Percentiles rank a stretch among this genome's conserved stretches.
Evolutionary conservation across 1,140 invertebrate species (phyloP).

Genomic region (Mycetomoellerius zeteki): DNA sequence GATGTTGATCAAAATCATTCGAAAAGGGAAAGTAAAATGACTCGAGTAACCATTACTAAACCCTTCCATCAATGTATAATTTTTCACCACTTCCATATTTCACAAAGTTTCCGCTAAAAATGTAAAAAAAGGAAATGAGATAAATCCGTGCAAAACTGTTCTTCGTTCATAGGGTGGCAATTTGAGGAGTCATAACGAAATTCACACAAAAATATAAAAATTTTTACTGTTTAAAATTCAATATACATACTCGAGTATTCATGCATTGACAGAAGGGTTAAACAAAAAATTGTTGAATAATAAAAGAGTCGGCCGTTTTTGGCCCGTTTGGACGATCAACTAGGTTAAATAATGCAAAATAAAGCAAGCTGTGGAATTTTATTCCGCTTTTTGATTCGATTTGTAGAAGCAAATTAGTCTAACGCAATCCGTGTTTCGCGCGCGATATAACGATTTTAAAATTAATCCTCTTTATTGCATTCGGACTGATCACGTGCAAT

Average conservation of each 20-base stretch:
- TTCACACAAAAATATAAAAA: too few species aligned
- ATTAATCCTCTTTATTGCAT: constrained; percentile 21
- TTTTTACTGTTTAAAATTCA: too few species aligned
- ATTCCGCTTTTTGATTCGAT: neutral
- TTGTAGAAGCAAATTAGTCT: neutral
- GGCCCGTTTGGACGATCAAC: neutral
- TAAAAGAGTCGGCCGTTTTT: neutral
- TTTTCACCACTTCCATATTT: too few species aligned
- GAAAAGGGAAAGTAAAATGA: neutral
- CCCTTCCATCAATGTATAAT: too few species aligned
- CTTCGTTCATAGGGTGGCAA: too few species aligned
- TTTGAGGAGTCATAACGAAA: too few species aligned
- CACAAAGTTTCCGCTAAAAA: too few species aligned
- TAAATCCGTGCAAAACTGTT: too few species aligned
- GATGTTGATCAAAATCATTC: neutral
- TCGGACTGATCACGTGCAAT: constrained; percentile 18
- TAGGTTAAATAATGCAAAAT: neutral
- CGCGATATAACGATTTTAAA: neutral
- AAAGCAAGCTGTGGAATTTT: neutral
- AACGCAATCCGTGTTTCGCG: neutral
- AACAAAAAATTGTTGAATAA: neutral
- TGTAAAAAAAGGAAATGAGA: too few species aligned
- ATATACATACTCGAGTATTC: too few species aligned
- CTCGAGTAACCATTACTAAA: neutral
- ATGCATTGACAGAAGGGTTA: too few species aligned